These are phyloP conservation scores for Ispidina picta DNA, from an alignment of 2,797 vertebrate genomes.

Conservation along the genomic window DNA sequence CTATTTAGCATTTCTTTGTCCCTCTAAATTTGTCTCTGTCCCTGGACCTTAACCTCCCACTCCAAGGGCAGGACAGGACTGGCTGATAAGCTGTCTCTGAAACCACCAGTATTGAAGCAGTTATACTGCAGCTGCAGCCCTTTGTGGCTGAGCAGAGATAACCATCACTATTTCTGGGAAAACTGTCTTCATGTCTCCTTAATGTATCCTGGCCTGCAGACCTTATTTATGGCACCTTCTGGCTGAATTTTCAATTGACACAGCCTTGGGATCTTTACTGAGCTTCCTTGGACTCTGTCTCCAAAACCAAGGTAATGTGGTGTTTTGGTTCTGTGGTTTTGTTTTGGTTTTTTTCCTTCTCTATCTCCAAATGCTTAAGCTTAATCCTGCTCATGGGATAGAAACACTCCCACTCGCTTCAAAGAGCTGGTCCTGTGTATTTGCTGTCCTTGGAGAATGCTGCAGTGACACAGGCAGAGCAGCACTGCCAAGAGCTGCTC, in stretches of 20 bases:
- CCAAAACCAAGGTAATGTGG: not conserved
- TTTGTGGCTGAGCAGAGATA: constrained; percentile 56
- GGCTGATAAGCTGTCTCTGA: constrained; percentile 48
- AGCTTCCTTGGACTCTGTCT: not conserved
- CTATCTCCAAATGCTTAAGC: not conserved
- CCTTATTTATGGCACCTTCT: constrained; percentile 45
- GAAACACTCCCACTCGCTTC: not conserved
- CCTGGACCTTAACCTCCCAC: constrained; percentile 39
- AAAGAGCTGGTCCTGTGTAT: not conserved
- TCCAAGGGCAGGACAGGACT: constrained; percentile 28
- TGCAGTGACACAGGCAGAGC: not conserved
- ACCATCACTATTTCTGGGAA: constrained; percentile 41
- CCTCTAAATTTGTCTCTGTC: constrained; percentile 23
- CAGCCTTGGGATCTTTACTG: not conserved
- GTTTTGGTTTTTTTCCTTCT: accelerated
- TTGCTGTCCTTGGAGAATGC: not conserved
- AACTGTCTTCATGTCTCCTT: not conserved
- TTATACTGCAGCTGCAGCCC: constrained; percentile 41
- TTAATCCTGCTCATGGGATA: not conserved
- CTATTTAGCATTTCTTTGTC: constrained; percentile 37
- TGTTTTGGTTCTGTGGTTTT: not conserved
- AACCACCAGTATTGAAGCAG: constrained; percentile 19
- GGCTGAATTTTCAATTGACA: not conserved
- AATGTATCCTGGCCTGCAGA: not conserved
- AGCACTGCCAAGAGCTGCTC: not conserved